Base-by-base conservation (phyloP, 2,113 vertebrate species). In the Sapajus apella region DNA sequence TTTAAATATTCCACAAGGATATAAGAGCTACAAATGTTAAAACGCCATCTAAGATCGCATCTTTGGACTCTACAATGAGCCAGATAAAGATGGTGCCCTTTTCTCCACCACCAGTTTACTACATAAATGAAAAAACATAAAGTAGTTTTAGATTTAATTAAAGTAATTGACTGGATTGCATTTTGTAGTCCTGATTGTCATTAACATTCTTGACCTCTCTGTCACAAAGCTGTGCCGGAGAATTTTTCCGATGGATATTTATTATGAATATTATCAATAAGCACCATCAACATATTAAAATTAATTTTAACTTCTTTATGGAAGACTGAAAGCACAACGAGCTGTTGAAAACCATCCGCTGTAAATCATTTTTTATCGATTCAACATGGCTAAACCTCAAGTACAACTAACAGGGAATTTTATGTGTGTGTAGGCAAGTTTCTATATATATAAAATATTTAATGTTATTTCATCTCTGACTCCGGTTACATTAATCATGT, bases 101-200 rank as follows among this genome's bases (percentile, higher is more conserved):
- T 97, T 80, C 94, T 94, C 68, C 79, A 97, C 98, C 96, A 98
- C 98, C 98, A 98, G 98, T 98, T 99, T 99, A 98, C 98, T 99
- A 90, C 98, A 98, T 98, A 99, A 99, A 99, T 98, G 99, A 98
- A 98, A 98, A 98, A 98, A 98, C 99, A 98, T 99, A 99, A 98
- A 98, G 97, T 96, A 98, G 97, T 98, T 98, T 97, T 98, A 98
- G 98, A 99, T 99, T 99, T 99, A 99, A 99, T 99, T 99, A 99
- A 99, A 99, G 98, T 99, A 99, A 99, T 99, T 99, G 99, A 99
- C 99, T 98, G 98, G 97, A 99, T 99, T 99, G 99, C 99, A 99
- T 99, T 99, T 99, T 98, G 98, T 98, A 99, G 99, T 99, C 98
- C 97, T 98, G 98, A 99, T 98, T 98, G 98, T 99, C 97, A 97